Percentiles rank a stretch among this genome's conserved stretches.
Evolutionary conservation across 1,140 invertebrate species (phyloP).

Genomic region (Drosophila triauraria): DNA sequence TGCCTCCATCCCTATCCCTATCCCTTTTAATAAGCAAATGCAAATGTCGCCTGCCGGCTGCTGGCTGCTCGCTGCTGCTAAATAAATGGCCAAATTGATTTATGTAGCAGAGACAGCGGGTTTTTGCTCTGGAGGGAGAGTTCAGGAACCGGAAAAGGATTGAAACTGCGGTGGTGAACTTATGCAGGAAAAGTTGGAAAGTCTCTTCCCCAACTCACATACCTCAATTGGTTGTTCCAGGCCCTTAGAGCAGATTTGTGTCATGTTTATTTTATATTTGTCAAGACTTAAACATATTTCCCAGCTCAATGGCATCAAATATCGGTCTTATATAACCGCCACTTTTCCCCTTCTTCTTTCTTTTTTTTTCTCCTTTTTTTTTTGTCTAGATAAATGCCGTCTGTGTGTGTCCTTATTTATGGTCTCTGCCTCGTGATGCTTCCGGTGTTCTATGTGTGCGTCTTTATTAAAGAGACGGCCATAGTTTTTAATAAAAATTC

Average conservation of each 20-base stretch:
- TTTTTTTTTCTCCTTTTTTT: conserved; percentile 6
- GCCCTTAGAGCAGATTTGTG: neutral
- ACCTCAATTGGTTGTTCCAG: neutral
- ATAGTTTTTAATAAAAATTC: conserved; percentile 80
- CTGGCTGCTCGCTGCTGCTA: conserved; percentile 36
- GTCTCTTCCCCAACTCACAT: no score
- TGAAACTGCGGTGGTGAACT: conserved; percentile 18
- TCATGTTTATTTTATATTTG: neutral
- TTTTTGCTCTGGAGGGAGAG: neutral
- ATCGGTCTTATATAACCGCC: conserved; percentile 34
- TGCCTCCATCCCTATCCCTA: neutral
- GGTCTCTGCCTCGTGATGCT: conserved; percentile 50
- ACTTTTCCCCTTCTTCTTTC: neutral
- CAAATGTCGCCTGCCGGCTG: conserved; percentile 47
- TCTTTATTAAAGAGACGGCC: conserved; percentile 75
- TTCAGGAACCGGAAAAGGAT: neutral
- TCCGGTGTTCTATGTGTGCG: conserved; percentile 18
- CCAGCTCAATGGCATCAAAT: conserved; percentile 22
- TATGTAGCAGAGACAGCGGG: conserved; percentile 36
- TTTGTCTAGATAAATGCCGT: conserved; percentile 43
- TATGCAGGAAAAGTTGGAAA: conserved; percentile 33
- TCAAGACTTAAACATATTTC: conserved; percentile 7
- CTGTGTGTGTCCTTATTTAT: conserved; percentile 72
- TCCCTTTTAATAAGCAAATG: conserved; percentile 70
- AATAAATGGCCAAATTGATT: conserved; percentile 75